Evolutionary conservation across 1,140 invertebrate genomes (phyloP).

Genomic region (Zophobas atratus): DNA sequence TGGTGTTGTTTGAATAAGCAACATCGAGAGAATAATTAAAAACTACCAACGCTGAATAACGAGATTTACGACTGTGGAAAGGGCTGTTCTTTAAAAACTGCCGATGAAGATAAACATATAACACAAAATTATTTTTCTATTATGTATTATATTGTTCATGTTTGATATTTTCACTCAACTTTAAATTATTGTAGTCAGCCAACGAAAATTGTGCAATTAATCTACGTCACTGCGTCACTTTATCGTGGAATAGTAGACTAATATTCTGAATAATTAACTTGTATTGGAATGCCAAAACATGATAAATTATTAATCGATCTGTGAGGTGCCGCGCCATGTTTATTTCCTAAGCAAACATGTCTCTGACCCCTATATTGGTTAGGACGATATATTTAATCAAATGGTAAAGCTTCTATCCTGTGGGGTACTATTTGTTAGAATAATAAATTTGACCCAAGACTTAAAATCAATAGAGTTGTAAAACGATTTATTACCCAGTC

Average conservation of each 20-base stretch:
- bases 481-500: conserved; percentile 35
- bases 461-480: conserved; percentile 32
- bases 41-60: too few relatives aligned
- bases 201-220: too few relatives aligned
- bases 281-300: conserved; percentile 25
- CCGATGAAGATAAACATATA: too few relatives aligned
- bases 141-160: too few relatives aligned
- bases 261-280: conserved; percentile 19
- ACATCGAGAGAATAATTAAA: too few relatives aligned
- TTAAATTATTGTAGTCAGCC: too few relatives aligned
- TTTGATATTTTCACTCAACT: too few relatives aligned
- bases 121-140: too few relatives aligned
- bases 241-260: neutral
- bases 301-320: conserved; percentile 19
- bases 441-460: conserved; percentile 21
- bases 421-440: conserved; percentile 29
- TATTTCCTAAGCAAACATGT: conserved; percentile 26
- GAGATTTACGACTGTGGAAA: too few relatives aligned
- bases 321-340: neutral
- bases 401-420: conserved; percentile 15
- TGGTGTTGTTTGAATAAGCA: too few relatives aligned
- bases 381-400: conserved; percentile 39
- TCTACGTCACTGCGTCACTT: too few relatives aligned
- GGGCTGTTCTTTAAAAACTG: too few relatives aligned
- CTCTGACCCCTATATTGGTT: neutral